Evolutionary conservation across 2,888 invertebrate species (phyloP), one percentile per base, ranked within the genome.

Genomic region (Brassicogethes aeneus): DNA sequence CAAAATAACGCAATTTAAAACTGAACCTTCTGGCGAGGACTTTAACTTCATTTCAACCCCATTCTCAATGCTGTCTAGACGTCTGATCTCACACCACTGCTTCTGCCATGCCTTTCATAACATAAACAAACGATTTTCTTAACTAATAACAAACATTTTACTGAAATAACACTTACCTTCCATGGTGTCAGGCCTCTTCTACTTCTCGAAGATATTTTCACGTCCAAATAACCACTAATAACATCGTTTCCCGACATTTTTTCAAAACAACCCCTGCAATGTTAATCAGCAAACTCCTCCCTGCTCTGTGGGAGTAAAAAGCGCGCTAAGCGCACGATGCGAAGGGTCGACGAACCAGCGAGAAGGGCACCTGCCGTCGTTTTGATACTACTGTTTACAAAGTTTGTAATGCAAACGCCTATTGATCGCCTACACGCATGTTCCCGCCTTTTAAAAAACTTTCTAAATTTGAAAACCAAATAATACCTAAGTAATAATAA

Each of bases 41-140:
- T 76, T 77, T 33, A 77, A 69, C 40, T 74, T 75, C 50, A 78
- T 59, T 44, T 74, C 73, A 2, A 75, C 70, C 23, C 70, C 70
- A 37, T 75, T 73, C 45, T 70, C 68, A 45, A 72, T 69, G 44
- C 71, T 71, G 45, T 75, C 72, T 46, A 75, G 68, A 41, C 76
- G 72, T 55, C 74, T 67, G 53, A 79, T 67, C 57, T 77, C 76
- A 59, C 79, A 79, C 79, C 79, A 79, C 60, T 78, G 79, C 61
- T 72, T 74, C 58, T 75, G 77, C 79, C 79, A 79, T 45, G 77
- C 75, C 79, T 79, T 60, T 7, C 10, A 23, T 23, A 23, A 23
- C 23, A 23, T 23, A 5, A 23, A 23, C 5, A 23, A 23, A 5
- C 10, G 23, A 23, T 23, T 23, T 23, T 7, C 10, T 23, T 23